Base-by-base conservation (phyloP, 2,113 vertebrate genomes). In the Malurus elegans region DNA sequence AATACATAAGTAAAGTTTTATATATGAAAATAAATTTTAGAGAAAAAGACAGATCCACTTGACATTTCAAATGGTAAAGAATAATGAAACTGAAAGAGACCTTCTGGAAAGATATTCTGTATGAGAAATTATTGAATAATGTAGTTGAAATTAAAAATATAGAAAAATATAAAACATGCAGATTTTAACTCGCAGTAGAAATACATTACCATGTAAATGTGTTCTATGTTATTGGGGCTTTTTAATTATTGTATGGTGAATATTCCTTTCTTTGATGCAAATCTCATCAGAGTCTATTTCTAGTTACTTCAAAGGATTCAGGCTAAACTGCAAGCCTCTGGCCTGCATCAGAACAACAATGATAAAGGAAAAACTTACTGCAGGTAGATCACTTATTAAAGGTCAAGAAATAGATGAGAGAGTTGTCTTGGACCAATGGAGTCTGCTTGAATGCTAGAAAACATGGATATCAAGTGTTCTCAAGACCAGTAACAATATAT, bases 261-360 rank as follows among this genome's bases (percentile, higher is more conserved):
- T 67, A 74, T 60, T 29, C 16, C 71, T 66, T 32, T 51, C 56
- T 94, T 70, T 67, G 10, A 74, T 62, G 18, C 50, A 89, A 89
- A 74, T 92, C 72, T 53, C 3, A 1, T 57, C 13, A 45, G 36
- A 83, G 5, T 66, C 82, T 61, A 50, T 70, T 87, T 86, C 12
- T 34, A 73, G 58, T 76, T 76, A 47, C 64, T 92, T 92, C 72
- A 81, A 87, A 96, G 29, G 47, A 66, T 54, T 78, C 51, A 74
- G 38, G 17, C 18, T 92, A 62, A 79, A 31, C 66, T 90, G 11
- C 26, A 60, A 66, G 18, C 31, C 28, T 84, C 53, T 67, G 29
- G 24, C 25, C 40, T 87, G 36, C 18, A 67, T 64, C n/a, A 73
- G 18, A 60, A 47, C 16, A 44, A 20, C 21, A 51, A 4, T 24